These are phyloP conservation scores for Caenorhabditis briggsae DNA, from an alignment of 1,140 invertebrate species.

Conservation along the genomic window DNA sequence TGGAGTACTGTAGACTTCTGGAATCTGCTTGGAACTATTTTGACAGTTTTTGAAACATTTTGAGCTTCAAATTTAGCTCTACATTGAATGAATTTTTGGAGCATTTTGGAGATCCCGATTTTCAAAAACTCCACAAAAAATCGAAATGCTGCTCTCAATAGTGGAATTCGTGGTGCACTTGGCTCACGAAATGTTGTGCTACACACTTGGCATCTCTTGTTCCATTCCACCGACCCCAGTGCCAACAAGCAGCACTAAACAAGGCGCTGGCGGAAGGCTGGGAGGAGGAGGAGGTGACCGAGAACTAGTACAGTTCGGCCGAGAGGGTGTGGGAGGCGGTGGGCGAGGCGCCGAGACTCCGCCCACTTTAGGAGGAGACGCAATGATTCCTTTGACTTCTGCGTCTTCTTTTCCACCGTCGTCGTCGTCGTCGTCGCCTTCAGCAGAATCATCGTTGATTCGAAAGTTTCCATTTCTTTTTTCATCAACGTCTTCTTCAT, in stretches of 20 bases:
- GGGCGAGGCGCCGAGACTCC: neutral
- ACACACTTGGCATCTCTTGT: slow-evolving; percentile 1
- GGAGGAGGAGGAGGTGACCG: neutral
- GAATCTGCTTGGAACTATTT: too few relatives aligned
- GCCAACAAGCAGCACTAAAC: neutral
- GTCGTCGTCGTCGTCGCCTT: too few relatives aligned
- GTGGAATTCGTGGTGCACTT: neutral
- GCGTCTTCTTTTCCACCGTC: slow-evolving; percentile 15
- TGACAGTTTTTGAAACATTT: too few relatives aligned
- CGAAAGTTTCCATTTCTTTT: neutral
- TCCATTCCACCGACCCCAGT: neutral
- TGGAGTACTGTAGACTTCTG: too few relatives aligned
- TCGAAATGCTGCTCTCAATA: neutral
- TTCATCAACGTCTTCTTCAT: neutral
- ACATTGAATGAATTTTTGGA: too few relatives aligned
- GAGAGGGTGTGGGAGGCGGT: too few relatives aligned
- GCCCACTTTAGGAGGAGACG: slow-evolving; percentile 7
- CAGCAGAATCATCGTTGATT: too few relatives aligned
- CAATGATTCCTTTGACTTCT: neutral
- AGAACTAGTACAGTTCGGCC: too few relatives aligned
- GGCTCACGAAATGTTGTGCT: slow-evolving; percentile 3
- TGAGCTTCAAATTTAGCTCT: too few relatives aligned
- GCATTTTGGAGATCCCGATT: neutral
- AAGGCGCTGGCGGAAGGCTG: neutral
- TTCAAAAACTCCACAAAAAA: too few relatives aligned